Conservation (phyloP, 2,888 invertebrate genomes). For the Acleris sparsana region DNA sequence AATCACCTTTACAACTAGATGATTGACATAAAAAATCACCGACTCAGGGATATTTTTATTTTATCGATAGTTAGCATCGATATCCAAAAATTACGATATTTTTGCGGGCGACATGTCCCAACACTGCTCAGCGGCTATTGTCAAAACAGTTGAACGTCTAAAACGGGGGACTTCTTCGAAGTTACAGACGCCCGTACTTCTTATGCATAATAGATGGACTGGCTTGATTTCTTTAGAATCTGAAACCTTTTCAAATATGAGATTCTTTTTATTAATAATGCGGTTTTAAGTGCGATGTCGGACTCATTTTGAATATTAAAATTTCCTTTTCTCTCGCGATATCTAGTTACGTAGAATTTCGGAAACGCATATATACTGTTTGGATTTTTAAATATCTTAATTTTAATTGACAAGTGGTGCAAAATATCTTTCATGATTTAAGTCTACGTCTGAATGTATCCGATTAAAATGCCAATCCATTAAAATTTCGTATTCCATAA, state of each 20-base stretch:
- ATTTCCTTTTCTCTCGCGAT: too few species aligned
- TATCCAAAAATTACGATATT: background rate
- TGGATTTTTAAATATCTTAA: too few species aligned
- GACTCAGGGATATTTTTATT: too few species aligned
- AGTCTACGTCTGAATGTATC: too few species aligned
- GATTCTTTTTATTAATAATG: conserved; percentile 28
- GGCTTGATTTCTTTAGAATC: conserved; percentile 52
- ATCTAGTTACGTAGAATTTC: too few species aligned
- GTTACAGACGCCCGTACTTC: conserved; percentile 59
- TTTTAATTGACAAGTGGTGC: too few species aligned
- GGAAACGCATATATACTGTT: too few species aligned
- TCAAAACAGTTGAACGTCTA: conserved; percentile 58
- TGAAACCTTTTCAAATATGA: conserved; percentile 32
- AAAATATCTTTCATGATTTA: too few species aligned
- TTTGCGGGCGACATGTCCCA: background rate
- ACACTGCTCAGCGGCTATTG: conserved; percentile 40
- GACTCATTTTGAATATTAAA: background rate
- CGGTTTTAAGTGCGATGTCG: conserved; percentile 3
- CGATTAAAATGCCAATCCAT: too few species aligned
- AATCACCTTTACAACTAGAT: too few species aligned
- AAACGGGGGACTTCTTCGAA: conserved; percentile 58
- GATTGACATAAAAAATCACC: too few species aligned
- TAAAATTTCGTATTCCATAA: too few species aligned
- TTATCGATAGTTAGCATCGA: background rate
- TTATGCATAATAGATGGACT: conserved; percentile 54